phyloP scores from a whole-genome alignment of 2,888 invertebrate genomes.

The Uropetala carovei region DNA sequence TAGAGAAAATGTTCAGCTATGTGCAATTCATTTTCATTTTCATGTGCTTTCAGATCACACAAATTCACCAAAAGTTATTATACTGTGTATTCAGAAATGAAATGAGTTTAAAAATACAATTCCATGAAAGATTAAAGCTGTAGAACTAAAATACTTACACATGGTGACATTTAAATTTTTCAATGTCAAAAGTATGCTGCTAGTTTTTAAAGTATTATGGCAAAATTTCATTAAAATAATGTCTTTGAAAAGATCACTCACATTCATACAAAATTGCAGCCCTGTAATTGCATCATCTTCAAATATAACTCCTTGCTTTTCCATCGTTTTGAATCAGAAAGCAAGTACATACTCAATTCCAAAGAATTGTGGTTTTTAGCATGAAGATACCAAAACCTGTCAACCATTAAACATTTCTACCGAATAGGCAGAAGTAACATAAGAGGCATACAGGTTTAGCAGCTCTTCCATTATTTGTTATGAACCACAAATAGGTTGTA shows the following conservation, averaged over 20 bases:
- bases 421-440: neutral
- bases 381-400: neutral
- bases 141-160: constrained; percentile 36
- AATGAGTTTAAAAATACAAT: neutral
- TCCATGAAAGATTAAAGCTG: constrained; percentile 35
- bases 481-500: neutral
- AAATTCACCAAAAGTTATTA: constrained; percentile 5
- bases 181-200: constrained; percentile 27
- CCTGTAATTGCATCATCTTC: constrained; percentile 30
- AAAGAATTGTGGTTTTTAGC: neutral
- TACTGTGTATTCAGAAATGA: constrained; percentile 3
- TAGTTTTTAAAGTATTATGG: constrained; percentile 26
- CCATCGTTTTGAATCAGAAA: neutral
- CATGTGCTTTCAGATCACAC: neutral
- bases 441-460: neutral
- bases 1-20: constrained; percentile 13
- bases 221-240: constrained; percentile 53
- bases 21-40: constrained; percentile 21
- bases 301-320: constrained; percentile 6
- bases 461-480: neutral
- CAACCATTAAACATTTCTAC: neutral
- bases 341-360: neutral
- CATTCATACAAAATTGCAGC: constrained; percentile 48
- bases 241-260: constrained; percentile 52
- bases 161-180: neutral